phyloP scores from a whole-genome alignment of 2,797 vertebrate species.

The Eptatretus atami region DNA sequence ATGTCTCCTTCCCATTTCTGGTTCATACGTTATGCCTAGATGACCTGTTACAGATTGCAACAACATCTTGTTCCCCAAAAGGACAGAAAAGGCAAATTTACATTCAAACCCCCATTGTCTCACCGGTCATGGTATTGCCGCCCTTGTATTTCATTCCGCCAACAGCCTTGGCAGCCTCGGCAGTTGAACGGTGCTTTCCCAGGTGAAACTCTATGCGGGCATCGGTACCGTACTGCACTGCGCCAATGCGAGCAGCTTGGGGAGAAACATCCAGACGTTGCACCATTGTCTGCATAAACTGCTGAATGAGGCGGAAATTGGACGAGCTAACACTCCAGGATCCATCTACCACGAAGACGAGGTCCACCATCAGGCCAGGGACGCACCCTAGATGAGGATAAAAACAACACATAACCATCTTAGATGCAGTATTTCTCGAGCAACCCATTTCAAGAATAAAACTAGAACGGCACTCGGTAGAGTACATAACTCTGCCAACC shows the following conservation, averaged over 20 bases:
- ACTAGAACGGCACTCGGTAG: too few relatives aligned
- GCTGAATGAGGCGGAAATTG: not conserved
- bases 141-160: not conserved
- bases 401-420: too few relatives aligned
- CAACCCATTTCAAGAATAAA: too few relatives aligned
- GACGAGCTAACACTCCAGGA: not conserved
- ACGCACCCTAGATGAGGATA: not conserved
- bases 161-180: not conserved
- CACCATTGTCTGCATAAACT: not conserved
- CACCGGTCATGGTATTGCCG: not conserved
- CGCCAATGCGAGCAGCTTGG: not conserved
- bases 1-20: too few relatives aligned
- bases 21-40: too few relatives aligned
- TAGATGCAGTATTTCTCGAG: too few relatives aligned
- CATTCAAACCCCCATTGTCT: not conserved
- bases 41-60: too few relatives aligned
- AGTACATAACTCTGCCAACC: too few relatives aligned
- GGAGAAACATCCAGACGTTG: not conserved
- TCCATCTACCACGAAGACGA: constrained; percentile 4
- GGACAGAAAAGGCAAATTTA: too few relatives aligned
- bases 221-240: not conserved
- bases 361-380: not conserved
- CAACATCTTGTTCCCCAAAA: too few relatives aligned
- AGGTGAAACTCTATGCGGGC: not conserved
- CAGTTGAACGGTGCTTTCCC: not conserved